phyloP scores from a whole-genome alignment of 1,140 invertebrate genomes.

The Conus ventricosus region DNA sequence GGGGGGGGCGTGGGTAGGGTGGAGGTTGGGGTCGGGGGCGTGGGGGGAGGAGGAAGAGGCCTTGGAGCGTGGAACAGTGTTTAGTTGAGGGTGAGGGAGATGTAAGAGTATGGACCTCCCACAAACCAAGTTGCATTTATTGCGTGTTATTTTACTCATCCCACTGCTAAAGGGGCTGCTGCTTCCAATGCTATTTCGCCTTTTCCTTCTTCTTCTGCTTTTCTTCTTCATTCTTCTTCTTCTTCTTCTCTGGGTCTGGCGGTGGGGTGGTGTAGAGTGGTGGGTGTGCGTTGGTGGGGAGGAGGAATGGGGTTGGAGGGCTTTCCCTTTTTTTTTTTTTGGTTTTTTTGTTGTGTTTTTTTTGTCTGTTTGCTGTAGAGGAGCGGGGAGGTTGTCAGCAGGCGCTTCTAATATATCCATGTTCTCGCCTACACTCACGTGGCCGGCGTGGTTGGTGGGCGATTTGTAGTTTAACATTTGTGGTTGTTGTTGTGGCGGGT shows the following conservation, averaged over 20 bases:
- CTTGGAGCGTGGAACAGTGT: not conserved
- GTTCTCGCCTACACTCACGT: too few relatives aligned
- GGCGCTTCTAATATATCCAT: too few relatives aligned
- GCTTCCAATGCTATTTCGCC: not conserved
- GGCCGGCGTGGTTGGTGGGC: too few relatives aligned
- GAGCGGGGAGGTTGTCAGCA: too few relatives aligned
- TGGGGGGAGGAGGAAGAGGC: not conserved
- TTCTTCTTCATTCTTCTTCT: not conserved
- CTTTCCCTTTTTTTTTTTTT: too few relatives aligned
- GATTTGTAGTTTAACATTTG: too few relatives aligned
- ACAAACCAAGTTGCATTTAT: slow-evolving; percentile 15
- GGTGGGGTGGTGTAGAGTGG: not conserved
- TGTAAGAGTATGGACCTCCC: not conserved
- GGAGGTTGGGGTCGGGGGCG: too few relatives aligned
- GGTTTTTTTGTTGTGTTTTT: too few relatives aligned
- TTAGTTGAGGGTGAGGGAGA: not conserved
- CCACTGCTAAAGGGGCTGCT: not conserved
- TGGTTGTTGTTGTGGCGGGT: too few relatives aligned
- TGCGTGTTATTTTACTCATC: not conserved
- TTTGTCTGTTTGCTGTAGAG: too few relatives aligned
- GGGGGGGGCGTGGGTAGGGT: too few relatives aligned
- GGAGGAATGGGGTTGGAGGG: too few relatives aligned
- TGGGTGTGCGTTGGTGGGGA: not conserved
- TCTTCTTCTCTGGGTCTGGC: not conserved
- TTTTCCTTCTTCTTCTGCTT: not conserved